A percentile compares a stretch with the other conserved stretches of the same genome.
Evolutionary conservation across 1,140 invertebrate genomes (phyloP).

Genomic region (Streblospio benedicti): DNA sequence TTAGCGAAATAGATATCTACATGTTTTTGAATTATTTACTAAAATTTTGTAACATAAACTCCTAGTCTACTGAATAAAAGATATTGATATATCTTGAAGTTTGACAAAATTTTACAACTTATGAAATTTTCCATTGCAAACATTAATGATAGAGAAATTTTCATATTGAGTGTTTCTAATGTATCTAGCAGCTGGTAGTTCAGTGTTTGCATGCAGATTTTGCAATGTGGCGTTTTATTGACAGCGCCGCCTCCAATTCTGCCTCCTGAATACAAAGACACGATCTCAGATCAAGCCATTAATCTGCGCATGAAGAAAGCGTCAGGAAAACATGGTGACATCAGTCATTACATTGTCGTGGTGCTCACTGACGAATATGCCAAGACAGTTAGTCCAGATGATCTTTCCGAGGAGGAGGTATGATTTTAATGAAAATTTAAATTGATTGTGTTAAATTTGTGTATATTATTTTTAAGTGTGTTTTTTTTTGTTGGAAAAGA

Average conservation of each 20-base stretch:
- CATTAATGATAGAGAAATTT: too few relatives aligned
- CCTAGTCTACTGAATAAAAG: too few relatives aligned
- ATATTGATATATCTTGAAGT: too few relatives aligned
- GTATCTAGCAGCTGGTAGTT: too few relatives aligned
- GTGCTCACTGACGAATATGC: constrained; percentile 80
- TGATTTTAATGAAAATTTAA: constrained; percentile 10
- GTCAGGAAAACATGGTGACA: constrained; percentile 96
- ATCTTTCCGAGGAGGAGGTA: constrained; percentile 76
- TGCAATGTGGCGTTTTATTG: constrained; percentile 13
- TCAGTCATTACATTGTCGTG: constrained; percentile 92
- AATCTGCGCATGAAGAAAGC: constrained; percentile 85
- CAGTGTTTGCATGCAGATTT: not conserved
- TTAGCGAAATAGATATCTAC: too few relatives aligned
- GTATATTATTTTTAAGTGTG: not conserved
- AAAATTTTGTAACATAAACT: too few relatives aligned
- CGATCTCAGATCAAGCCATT: constrained; percentile 76
- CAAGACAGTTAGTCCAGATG: constrained; percentile 72
- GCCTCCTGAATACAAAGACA: constrained; percentile 83
- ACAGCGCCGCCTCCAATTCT: constrained; percentile 87
- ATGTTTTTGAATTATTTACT: too few relatives aligned
- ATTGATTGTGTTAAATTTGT: not conserved
- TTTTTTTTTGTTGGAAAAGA: constrained; percentile 3
- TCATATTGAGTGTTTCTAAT: too few relatives aligned
- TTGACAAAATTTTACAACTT: too few relatives aligned
- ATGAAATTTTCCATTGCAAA: too few relatives aligned